phyloP scores from a whole-genome alignment of 2,797 vertebrate species.

The Syngnathus acus region DNA sequence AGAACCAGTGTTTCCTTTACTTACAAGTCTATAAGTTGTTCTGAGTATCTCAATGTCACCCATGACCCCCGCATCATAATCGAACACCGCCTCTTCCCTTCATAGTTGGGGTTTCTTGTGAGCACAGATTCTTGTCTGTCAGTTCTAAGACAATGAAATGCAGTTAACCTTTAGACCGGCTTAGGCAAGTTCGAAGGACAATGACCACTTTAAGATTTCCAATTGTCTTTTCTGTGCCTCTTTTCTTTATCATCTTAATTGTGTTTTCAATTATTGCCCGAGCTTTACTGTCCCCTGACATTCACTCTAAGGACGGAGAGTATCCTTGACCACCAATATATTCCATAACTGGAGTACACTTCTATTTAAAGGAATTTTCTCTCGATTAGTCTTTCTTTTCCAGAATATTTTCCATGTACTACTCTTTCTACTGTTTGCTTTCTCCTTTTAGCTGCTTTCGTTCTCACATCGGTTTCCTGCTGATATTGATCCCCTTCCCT shows the following conservation, averaged over 20 bases:
- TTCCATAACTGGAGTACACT: neutral
- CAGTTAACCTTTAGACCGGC: conserved; percentile 63
- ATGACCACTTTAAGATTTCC: conserved; percentile 35
- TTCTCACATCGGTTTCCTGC: conserved; percentile 58
- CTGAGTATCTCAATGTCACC: too few species aligned
- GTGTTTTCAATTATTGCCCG: conserved; percentile 60
- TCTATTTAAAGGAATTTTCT: conserved; percentile 26
- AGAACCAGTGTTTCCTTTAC: too few species aligned
- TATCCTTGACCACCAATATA: neutral
- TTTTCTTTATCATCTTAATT: conserved; percentile 51
- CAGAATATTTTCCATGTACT: conserved; percentile 24
- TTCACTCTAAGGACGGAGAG: conserved; percentile 44
- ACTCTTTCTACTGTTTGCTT: conserved; percentile 12
- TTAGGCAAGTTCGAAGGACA: conserved; percentile 36
- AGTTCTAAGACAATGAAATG: conserved; percentile 54
- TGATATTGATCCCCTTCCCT: conserved; percentile 46
- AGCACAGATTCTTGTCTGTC: conserved; percentile 41
- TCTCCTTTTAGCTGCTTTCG: conserved; percentile 12
- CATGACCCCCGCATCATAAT: neutral
- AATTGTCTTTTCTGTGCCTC: conserved; percentile 43
- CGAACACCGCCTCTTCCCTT: neutral
- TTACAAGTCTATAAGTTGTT: too few species aligned
- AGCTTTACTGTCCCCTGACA: conserved; percentile 57
- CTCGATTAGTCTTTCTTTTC: neutral
- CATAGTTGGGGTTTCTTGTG: conserved; percentile 15